Conservation (phyloP, 2,888 invertebrate species). For the Koerneria pararmatus region DNA sequence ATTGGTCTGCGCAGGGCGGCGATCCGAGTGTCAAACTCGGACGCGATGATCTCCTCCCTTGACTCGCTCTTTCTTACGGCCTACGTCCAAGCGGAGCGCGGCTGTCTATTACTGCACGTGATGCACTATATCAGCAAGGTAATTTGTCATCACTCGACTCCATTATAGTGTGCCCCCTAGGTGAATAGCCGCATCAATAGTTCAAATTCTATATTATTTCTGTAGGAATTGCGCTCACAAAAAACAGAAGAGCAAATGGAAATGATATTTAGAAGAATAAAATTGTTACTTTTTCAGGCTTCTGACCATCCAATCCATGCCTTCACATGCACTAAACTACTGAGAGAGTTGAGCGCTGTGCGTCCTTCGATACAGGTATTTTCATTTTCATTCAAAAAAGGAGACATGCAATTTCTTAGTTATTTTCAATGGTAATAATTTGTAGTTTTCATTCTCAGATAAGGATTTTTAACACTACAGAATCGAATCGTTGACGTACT, state of each 20-base stretch:
- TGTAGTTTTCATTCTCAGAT: no score
- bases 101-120: conserved; percentile 32
- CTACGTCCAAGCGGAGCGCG: conserved; percentile 29
- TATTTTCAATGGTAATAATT: no score
- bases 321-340: neutral
- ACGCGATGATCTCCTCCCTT: conserved; percentile 43
- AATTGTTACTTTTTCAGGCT: neutral
- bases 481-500: no score
- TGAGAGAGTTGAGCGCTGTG: neutral
- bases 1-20: conserved; percentile 30
- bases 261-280: no score
- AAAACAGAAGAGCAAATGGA: no score
- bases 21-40: conserved; percentile 38
- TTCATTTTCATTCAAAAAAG: no score
- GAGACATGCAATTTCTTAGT: no score
- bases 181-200: conserved; percentile 13
- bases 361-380: no score
- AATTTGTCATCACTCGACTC: conserved; percentile 26
- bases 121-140: conserved; percentile 40
- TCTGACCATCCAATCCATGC: conserved; percentile 11
- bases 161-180: conserved; percentile 26
- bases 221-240: no score
- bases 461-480: no score
- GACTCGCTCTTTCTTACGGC: conserved; percentile 45
- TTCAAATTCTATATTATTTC: no score